Conservation (phyloP, 2,797 vertebrate genomes). For the Atherinosoma microstoma region DNA sequence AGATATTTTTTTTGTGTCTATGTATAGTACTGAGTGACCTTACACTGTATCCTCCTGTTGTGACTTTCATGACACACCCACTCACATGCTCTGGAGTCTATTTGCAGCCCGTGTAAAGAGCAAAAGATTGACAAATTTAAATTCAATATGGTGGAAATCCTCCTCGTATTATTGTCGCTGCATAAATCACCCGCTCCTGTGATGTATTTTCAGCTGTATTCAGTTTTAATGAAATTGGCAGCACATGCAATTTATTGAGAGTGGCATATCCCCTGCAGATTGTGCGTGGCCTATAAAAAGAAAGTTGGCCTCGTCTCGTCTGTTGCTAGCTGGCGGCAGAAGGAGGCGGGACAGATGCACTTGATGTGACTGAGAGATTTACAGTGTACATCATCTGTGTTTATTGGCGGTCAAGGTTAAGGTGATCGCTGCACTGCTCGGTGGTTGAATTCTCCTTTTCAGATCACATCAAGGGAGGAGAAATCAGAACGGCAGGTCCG, state of each 20-base stretch:
- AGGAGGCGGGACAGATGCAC: slow-evolving; percentile 10
- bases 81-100: slow-evolving; percentile 21
- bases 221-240: slow-evolving; percentile 47
- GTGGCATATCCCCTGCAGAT: slow-evolving; percentile 43
- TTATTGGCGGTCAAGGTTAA: slow-evolving; percentile 49
- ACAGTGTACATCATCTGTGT: slow-evolving; percentile 27
- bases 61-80: slow-evolving; percentile 59
- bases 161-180: slow-evolving; percentile 29
- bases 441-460: slow-evolving; percentile 34
- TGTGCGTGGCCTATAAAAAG: slow-evolving; percentile 37
- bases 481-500: slow-evolving; percentile 37
- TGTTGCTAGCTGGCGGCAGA: slow-evolving; percentile 31
- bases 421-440: slow-evolving; percentile 9
- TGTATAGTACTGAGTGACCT: slow-evolving; percentile 72
- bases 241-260: slow-evolving; percentile 32
- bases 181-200: slow-evolving; percentile 32
- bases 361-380: slow-evolving; percentile 35
- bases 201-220: slow-evolving; percentile 45
- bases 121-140: slow-evolving; percentile 26
- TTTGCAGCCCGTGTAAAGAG: slow-evolving; percentile 21
- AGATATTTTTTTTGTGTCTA: slow-evolving; percentile 31
- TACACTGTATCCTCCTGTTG: slow-evolving; percentile 72
- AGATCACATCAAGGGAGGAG: slow-evolving; percentile 36
- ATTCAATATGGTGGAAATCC: slow-evolving; percentile 24
- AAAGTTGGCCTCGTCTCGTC: slow-evolving; percentile 30